Evolutionary conservation across 2,888 invertebrate species (phyloP).

Genomic region (Chrysolina americana): DNA sequence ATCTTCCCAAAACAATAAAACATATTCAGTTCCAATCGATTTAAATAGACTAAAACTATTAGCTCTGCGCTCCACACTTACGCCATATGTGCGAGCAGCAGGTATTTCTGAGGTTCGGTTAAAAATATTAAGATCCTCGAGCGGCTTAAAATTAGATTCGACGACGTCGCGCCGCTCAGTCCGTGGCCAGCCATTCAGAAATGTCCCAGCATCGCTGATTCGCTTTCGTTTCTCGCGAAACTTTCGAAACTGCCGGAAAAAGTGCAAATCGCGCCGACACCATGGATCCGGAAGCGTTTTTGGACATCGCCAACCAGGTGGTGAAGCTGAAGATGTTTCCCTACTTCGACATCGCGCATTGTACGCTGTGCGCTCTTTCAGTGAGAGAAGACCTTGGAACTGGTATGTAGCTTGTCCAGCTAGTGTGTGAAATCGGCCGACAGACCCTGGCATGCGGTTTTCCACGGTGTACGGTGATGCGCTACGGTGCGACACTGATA

Average conservation of each 20-base stretch:
- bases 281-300: conserved; percentile 97
- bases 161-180: conserved; percentile 36
- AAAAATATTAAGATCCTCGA: conserved; percentile 22
- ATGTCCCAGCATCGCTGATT: conserved; percentile 45
- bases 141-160: conserved; percentile 28
- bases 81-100: background rate
- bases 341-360: conserved; percentile 99
- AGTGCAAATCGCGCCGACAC: conserved; percentile 45
- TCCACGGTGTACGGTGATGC: too few species aligned
- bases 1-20: too few species aligned
- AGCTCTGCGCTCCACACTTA: background rate
- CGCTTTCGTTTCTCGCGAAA: conserved; percentile 16
- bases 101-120: conserved; percentile 21
- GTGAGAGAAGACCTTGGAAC: conserved; percentile 95
- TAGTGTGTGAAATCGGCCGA: too few species aligned
- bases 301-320: conserved; percentile 98
- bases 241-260: conserved; percentile 7
- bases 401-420: conserved; percentile 74
- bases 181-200: conserved; percentile 49
- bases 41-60: background rate
- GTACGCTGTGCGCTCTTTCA: conserved; percentile 92
- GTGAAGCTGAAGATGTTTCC: conserved; percentile 99
- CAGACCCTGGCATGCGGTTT: too few species aligned
- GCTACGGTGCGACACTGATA: too few species aligned
- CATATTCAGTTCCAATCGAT: background rate